Evolutionary conservation across 2,888 invertebrate genomes (phyloP), one percentile per base, ranked within the genome.

Genomic region (Phlogophora meticulosa): DNA sequence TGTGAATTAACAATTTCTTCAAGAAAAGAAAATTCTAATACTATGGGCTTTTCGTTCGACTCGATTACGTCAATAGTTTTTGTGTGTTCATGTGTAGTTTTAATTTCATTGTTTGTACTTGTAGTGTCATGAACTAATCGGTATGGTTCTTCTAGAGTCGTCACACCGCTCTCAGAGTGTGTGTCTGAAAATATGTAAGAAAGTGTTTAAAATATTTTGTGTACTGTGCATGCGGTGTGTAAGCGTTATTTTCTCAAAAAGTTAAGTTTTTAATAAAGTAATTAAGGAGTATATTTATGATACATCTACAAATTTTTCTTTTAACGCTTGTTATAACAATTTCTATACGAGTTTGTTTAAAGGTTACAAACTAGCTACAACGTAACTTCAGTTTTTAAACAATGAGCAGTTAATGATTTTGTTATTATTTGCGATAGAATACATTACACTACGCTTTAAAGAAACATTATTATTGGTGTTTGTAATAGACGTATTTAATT

Each of bases 181-280:
- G 28, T 64, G 49, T 66, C 77, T 73, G 75, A 72, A 75, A 78
- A 71, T 68, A 48, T 55, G 48, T 48, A 73, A 67, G 32, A 58
- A 65, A 45, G 28, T 46, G 22, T 60, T 24, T 53, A 57, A 72
- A 10, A 65, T 55, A 60, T 40, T 48, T 38, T 74, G 42, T 48
- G 28, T 58, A 13, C 2, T 53, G 17, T 68, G 34, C 40, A 58
- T 68, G 57, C 20, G n/a, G 45, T n/a, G 11, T 55, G 32, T 49
- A 49, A 73, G 75, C 34, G 40, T 66, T 67, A 57, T 48, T 42
- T 13, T 59, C 9, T 32, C 38, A 36, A 13, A 49, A 40, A 49
- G 4, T 55, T 11, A 42, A 7, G 1, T 45, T 34, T 51, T 36
- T 11, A 10, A 34, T 34, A 0, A 45, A 15, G 24, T 7, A 15